These are phyloP conservation scores for Nesoenas mayeri DNA, from an alignment of 2,113 vertebrate species.

Conservation along the genomic window DNA sequence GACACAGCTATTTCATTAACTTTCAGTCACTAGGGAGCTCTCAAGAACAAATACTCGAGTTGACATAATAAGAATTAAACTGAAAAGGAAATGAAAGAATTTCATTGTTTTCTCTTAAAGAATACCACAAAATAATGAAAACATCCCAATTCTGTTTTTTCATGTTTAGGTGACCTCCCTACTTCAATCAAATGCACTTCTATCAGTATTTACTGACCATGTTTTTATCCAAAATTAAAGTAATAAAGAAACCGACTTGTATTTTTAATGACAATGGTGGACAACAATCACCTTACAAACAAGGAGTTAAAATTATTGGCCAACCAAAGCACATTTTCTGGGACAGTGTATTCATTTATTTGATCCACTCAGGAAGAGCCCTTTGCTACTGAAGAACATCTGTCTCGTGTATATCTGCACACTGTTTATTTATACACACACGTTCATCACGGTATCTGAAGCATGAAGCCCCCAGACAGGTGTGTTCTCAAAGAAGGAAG, in stretches of 20 bases:
- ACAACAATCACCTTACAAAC: not conserved
- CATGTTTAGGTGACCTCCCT: not conserved
- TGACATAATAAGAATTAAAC: not conserved
- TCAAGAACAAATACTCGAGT: slow-evolving; percentile 14
- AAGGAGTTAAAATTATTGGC: not conserved
- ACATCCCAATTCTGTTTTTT: not conserved
- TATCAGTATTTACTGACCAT: not conserved
- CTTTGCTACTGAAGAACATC: slow-evolving; percentile 24
- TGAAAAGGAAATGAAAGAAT: not conserved
- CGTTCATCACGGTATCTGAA: not conserved
- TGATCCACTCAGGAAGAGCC: not conserved
- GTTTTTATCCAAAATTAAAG: not conserved
- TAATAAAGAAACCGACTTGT: not conserved
- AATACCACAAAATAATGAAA: not conserved
- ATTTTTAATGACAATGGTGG: too few relatives aligned
- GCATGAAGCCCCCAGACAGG: slow-evolving; percentile 24
- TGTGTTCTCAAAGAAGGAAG: not conserved
- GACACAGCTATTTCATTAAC: slow-evolving; percentile 34
- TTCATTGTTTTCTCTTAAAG: not conserved
- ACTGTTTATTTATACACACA: slow-evolving; percentile 28
- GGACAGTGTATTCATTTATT: not conserved
- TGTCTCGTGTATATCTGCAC: not conserved
- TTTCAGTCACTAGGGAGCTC: slow-evolving; percentile 11
- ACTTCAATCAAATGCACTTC: not conserved
- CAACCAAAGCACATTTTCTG: not conserved